Base-by-base conservation (phyloP, 2,113 vertebrate genomes). In the Piaya cayana region DNA sequence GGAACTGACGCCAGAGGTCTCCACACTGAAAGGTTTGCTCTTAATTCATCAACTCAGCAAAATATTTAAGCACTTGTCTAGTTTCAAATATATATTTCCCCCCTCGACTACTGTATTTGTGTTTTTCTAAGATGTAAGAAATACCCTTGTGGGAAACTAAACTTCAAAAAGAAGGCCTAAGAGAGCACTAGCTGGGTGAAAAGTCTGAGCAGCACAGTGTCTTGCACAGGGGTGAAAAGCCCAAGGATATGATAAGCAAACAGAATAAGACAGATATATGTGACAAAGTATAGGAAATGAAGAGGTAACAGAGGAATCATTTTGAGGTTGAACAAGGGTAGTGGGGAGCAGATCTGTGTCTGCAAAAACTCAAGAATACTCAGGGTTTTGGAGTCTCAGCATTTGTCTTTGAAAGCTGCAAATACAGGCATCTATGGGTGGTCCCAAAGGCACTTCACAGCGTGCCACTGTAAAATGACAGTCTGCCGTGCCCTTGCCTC, bases 141-240 rank as follows among this genome's bases (percentile, higher is more conserved):
- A 39, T 11, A 50, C 1, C 1, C 8, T 14, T 0, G 0, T 9
- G 1, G 25, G 18, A 93, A 82, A 58, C 21, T 1, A 82, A 80
- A 42, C 29, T 63, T 88, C 19, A 47, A 49, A 84, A 83, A 88
- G 37, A 4, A 90, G 3, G 19, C 19, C 7, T 9, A 59, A 42
- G 20, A 86, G 10, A 70, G 12, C 34, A 52, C 2, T 22, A 83
- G 13, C 17, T 70, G 59, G 15, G 12, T 14, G 83, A 88, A 80
- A 77, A 43, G 12, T 19, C 26, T 53, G 50, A 81, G 52, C 25
- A 69, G 14, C 53, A 43, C 23, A 79, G 36, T 7, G 8, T 64
- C 34, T 71, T 47, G 30, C 11, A 55, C 1, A 39, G 30, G 18
- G 5, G 10, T 43, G n/a, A 79, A 86, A 81, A 81, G 9, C 6